phyloP scores from a whole-genome alignment of 2,797 vertebrate genomes.

The Cirrhinus molitorella region DNA sequence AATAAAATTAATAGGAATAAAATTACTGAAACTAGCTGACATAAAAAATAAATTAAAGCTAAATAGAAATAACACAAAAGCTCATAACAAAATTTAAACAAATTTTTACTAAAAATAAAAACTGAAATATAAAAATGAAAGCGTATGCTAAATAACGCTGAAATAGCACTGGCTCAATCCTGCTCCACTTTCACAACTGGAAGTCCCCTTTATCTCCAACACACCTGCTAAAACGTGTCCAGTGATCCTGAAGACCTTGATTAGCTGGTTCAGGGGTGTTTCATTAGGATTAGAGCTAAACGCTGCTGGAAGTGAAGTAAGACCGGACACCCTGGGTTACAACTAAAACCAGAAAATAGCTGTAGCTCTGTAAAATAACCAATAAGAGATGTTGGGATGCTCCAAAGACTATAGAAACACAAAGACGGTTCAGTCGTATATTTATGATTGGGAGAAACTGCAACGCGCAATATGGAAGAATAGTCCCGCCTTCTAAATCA shows the following conservation, averaged over 20 bases:
- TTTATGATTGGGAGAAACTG: no score
- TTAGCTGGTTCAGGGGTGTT: constrained; percentile 10
- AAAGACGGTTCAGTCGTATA: no score
- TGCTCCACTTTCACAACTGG: neutral
- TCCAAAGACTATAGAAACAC: no score
- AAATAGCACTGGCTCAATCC: neutral
- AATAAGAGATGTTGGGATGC: neutral
- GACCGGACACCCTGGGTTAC: neutral
- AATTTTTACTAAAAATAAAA: no score
- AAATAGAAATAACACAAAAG: neutral
- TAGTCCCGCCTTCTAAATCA: no score
- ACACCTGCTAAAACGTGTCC: neutral
- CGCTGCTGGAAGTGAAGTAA: neutral
- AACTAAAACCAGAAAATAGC: neutral
- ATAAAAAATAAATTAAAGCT: neutral
- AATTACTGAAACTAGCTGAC: neutral
- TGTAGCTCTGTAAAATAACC: neutral
- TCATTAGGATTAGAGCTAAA: neutral
- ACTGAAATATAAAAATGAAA: no score
- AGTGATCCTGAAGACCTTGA: constrained; percentile 7
- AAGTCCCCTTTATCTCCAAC: neutral
- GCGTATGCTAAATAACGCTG: neutral
- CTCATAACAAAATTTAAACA: no score
- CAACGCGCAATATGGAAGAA: no score
- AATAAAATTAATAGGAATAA: neutral